Conservation (phyloP, 2,888 invertebrate genomes). For the Ariolimax columbianus region DNA sequence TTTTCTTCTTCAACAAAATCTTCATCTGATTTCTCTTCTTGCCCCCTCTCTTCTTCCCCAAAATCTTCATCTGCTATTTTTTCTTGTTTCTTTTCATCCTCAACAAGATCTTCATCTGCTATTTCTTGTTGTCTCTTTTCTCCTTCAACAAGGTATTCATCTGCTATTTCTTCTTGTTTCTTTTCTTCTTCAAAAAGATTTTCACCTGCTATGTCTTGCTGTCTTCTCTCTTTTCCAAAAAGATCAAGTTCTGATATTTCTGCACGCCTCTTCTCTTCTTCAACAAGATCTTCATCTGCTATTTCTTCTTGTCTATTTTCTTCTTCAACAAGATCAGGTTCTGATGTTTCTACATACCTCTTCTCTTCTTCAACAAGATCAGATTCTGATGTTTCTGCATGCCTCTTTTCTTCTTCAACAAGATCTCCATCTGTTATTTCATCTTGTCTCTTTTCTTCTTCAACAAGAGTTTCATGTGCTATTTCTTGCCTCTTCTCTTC, state of each 20-base stretch:
- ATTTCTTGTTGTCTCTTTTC: conserved; percentile 2
- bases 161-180: background rate
- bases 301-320: background rate
- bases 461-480: background rate
- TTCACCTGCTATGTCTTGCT: too few species aligned
- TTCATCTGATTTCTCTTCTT: background rate
- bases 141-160: background rate
- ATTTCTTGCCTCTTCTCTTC: background rate
- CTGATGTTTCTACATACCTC: conserved; percentile 40
- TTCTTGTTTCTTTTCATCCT: conserved; percentile 15
- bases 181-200: too few species aligned
- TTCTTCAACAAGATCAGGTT: too few species aligned
- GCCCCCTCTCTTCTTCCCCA: background rate
- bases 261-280: background rate
- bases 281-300: background rate
- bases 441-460: background rate
- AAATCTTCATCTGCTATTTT: conserved; percentile 6
- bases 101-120: conserved; percentile 43
- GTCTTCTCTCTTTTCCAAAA: background rate
- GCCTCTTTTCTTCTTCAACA: background rate
- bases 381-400: background rate
- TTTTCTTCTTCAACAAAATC: background rate
- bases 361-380: background rate
- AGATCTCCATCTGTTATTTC: background rate
- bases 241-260: background rate